Percentiles rank a stretch among this genome's conserved stretches.
Conservation (phyloP, 1,140 invertebrate species). For the Protaetia brevitarsis region DNA sequence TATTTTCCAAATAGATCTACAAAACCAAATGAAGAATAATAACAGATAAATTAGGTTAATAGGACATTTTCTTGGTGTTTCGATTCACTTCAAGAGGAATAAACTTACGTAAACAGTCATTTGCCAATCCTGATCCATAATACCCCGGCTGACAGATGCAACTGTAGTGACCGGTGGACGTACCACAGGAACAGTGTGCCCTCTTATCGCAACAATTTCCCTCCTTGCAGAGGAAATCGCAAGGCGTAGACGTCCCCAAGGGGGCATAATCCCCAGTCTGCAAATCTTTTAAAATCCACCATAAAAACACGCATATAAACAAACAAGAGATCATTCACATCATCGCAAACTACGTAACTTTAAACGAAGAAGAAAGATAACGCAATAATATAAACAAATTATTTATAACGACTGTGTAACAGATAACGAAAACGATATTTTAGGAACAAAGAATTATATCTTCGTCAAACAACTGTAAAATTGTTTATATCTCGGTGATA, state of each 20-base stretch:
- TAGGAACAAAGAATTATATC: too few relatives aligned
- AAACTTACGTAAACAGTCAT: slow-evolving; percentile 60
- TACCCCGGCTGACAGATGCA: slow-evolving; percentile 65
- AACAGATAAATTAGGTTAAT: not conserved
- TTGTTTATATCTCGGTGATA: too few relatives aligned
- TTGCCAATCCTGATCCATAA: slow-evolving; percentile 62
- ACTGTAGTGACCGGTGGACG: slow-evolving; percentile 64
- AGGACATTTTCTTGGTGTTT: not conserved
- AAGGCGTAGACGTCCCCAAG: slow-evolving; percentile 52
- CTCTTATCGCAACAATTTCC: slow-evolving; percentile 55
- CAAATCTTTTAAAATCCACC: too few relatives aligned
- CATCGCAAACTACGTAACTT: too few relatives aligned
- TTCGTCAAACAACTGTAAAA: too few relatives aligned
- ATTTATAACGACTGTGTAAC: too few relatives aligned
- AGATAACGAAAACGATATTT: too few relatives aligned
- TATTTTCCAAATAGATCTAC: too few relatives aligned
- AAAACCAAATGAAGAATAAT: too few relatives aligned
- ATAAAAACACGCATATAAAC: slow-evolving; percentile 33
- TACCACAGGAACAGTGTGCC: slow-evolving; percentile 65
- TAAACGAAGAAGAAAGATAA: too few relatives aligned
- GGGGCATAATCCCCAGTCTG: slow-evolving; percentile 58
- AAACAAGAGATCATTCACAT: not conserved
- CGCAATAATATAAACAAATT: too few relatives aligned
- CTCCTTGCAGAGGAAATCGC: slow-evolving; percentile 55
- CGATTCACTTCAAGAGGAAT: not conserved